phyloP scores from a whole-genome alignment of 2,888 invertebrate species.

The Rhamphomyia laevipes region DNA sequence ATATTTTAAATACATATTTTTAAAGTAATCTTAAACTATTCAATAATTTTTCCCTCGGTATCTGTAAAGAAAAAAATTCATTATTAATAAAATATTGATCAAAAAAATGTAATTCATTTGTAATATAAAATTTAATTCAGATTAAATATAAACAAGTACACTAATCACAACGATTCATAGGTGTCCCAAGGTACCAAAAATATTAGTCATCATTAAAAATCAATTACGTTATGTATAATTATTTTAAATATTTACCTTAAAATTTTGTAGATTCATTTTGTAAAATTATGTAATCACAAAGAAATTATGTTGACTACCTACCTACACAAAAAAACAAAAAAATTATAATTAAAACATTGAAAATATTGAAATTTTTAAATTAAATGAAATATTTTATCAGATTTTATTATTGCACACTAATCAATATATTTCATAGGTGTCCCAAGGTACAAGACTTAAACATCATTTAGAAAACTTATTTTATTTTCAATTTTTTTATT shows the following conservation, averaged over 20 bases:
- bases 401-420: constrained; percentile 20
- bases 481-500: too few species aligned
- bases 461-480: constrained; percentile 10
- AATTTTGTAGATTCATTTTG: neutral
- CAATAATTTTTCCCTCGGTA: too few species aligned
- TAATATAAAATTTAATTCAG: too few species aligned
- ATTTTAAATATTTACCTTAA: neutral
- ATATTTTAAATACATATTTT: too few species aligned
- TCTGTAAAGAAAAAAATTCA: too few species aligned
- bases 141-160: constrained; percentile 11
- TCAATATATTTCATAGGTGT: constrained; percentile 29
- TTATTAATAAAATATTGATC: too few species aligned
- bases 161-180: constrained; percentile 21
- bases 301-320: too few species aligned
- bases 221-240: neutral
- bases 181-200: constrained; percentile 23
- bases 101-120: too few species aligned
- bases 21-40: too few species aligned
- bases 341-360: neutral
- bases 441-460: constrained; percentile 24
- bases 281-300: neutral
- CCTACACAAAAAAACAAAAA: neutral
- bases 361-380: neutral
- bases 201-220: constrained; percentile 16
- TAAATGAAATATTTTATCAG: constrained; percentile 11